Percentiles rank a stretch among this genome's conserved stretches.
These are phyloP conservation scores for Galago senegalensis DNA, from an alignment of 2,797 vertebrate genomes.

Conservation along the genomic window DNA sequence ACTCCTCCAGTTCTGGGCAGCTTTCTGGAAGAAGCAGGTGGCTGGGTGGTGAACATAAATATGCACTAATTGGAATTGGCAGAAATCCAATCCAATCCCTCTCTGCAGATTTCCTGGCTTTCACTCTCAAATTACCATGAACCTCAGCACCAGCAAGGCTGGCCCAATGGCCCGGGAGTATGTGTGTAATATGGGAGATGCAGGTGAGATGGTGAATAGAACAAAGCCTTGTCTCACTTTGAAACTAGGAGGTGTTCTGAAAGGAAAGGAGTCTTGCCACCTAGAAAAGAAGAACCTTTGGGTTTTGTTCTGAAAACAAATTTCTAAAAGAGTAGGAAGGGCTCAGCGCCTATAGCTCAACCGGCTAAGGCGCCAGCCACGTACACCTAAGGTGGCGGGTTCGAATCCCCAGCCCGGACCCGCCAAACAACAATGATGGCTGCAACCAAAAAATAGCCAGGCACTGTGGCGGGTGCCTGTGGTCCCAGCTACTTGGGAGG, in stretches of 20 bases:
- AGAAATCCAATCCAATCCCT: background rate
- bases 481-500: too few species aligned
- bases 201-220: background rate
- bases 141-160: background rate
- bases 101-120: background rate
- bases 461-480: too few species aligned
- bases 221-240: background rate
- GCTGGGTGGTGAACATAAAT: background rate
- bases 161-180: background rate
- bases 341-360: too few species aligned
- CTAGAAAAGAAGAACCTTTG: background rate
- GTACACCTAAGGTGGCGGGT: too few species aligned
- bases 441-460: too few species aligned
- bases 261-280: background rate
- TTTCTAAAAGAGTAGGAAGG: background rate
- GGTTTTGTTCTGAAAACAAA: background rate
- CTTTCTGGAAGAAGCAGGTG: constrained; percentile 33
- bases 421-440: too few species aligned
- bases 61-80: background rate
- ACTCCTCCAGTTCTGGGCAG: background rate
- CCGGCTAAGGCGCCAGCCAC: too few species aligned
- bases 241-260: background rate
- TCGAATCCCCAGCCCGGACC: too few species aligned
- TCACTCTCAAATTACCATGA: background rate
- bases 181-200: background rate